Percentiles rank a stretch among this genome's conserved stretches.
Conservation (phyloP, 2,113 vertebrate species). For the Phaethornis superciliosus region DNA sequence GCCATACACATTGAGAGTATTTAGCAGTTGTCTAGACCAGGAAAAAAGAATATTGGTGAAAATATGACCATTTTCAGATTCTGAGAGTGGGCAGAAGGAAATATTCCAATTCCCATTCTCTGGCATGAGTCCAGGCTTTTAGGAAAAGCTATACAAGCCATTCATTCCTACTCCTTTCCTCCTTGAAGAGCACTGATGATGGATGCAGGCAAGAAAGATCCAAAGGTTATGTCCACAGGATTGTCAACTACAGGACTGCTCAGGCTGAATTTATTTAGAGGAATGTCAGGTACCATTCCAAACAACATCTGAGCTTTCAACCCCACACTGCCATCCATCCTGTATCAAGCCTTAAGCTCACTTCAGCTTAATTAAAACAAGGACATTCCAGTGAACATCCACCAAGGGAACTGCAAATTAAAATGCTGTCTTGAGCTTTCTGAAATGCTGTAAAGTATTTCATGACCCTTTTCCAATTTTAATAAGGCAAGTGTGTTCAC, state of each 20-base stretch:
- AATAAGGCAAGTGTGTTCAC: not conserved
- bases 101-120: not conserved
- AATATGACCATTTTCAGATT: not conserved
- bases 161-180: not conserved
- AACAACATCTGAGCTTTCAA: not conserved
- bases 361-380: not conserved
- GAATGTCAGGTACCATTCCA: not conserved
- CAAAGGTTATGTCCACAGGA: not conserved
- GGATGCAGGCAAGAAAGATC: not conserved
- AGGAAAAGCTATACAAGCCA: not conserved
- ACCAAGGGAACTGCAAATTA: not conserved
- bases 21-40: not conserved
- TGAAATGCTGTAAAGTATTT: not conserved
- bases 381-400: not conserved
- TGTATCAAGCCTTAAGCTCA: not conserved
- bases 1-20: not conserved
- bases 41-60: not conserved
- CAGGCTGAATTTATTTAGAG: not conserved
- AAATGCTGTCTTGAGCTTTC: not conserved
- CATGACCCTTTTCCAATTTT: not conserved
- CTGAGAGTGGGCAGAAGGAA: not conserved
- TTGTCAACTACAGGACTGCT: not conserved
- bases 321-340: not conserved
- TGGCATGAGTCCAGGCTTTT: not conserved
- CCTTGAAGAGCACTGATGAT: not conserved